Evolutionary conservation across 2,113 vertebrate species (phyloP).

Genomic region (Phoenicopterus ruber): DNA sequence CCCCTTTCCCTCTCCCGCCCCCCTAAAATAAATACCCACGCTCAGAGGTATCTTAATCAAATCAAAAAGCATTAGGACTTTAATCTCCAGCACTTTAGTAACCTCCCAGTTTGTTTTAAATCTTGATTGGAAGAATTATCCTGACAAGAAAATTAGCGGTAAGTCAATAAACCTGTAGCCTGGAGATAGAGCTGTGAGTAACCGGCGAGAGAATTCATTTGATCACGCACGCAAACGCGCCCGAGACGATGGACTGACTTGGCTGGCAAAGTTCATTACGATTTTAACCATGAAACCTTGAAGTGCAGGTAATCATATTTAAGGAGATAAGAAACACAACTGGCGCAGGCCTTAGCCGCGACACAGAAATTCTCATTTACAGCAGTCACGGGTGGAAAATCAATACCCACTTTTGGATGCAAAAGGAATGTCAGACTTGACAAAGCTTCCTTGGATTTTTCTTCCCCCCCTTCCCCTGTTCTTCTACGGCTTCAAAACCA

Average conservation of each 20-base stretch:
- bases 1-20: background rate
- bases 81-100: constrained; percentile 55
- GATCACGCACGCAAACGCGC: background rate
- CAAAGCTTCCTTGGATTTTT: constrained; percentile 22
- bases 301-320: constrained; percentile 71
- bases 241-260: background rate
- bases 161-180: constrained; percentile 71
- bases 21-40: background rate
- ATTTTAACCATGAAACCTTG: constrained; percentile 54
- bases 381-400: constrained; percentile 72
- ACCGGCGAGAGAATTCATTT: background rate
- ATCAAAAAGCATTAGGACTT: constrained; percentile 45
- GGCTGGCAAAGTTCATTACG: constrained; percentile 61
- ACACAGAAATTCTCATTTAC: constrained; percentile 74
- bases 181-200: constrained; percentile 56
- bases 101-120: constrained; percentile 73
- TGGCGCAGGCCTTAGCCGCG: constrained; percentile 18
- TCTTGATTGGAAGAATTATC: constrained; percentile 75
- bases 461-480: background rate
- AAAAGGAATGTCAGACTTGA: constrained; percentile 54
- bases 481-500: background rate
- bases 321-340: constrained; percentile 68
- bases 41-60: constrained; percentile 55
- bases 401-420: constrained; percentile 64
- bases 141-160: constrained; percentile 75